Evolutionary conservation across 2,113 vertebrate species (phyloP), one percentile per base, ranked within the genome.

Genomic region (Cepphus grylle): DNA sequence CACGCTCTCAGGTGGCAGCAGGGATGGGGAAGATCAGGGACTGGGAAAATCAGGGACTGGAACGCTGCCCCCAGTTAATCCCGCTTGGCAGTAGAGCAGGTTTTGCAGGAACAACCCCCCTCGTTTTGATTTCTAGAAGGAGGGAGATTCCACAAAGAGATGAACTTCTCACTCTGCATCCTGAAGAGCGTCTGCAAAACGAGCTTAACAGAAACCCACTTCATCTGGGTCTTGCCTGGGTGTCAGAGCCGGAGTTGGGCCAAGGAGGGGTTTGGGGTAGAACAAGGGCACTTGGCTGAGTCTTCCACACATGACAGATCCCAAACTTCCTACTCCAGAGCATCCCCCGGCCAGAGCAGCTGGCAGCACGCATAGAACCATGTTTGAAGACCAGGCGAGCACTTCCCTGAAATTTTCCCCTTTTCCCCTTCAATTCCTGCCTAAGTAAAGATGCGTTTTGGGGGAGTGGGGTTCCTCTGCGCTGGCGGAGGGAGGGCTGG

Each of bases 321-420:
- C 47, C 36, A 61, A 30, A 8, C 19, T 40, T 89, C 47, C 20
- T 34, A 26, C 22, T 53, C 17, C 23, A 52, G 36, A 85, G 26
- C 63, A 77, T 59, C 32, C n/a, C 62, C 15, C 1, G 2, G 20
- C 32, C 3, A 3, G 58, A 85, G 67, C 47, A 30, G 53, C 59
- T n/a, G 15, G 40, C 36, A 72, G 80, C 49, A 34, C 4, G 0
- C 0, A 2, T 3, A 56, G 52, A 14, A 50, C 63, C 11, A 3
- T 1, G 5, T 53, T 20, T 59, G 52, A 89, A 87, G 63, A 55
- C 53, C 30, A 11, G 43, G 23, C 52, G 42, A 53, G 18, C 42
- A 58, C 47, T 67, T 70, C 50, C 53, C 19, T 45, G 15, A 53
- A 73, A 30, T 56, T 5, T 62, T 62, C 10, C 43, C 34, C 9